Evolutionary conservation across 2,797 vertebrate genomes (phyloP), one percentile per base, ranked within the genome.

Genomic region (Semotilus atromaculatus): DNA sequence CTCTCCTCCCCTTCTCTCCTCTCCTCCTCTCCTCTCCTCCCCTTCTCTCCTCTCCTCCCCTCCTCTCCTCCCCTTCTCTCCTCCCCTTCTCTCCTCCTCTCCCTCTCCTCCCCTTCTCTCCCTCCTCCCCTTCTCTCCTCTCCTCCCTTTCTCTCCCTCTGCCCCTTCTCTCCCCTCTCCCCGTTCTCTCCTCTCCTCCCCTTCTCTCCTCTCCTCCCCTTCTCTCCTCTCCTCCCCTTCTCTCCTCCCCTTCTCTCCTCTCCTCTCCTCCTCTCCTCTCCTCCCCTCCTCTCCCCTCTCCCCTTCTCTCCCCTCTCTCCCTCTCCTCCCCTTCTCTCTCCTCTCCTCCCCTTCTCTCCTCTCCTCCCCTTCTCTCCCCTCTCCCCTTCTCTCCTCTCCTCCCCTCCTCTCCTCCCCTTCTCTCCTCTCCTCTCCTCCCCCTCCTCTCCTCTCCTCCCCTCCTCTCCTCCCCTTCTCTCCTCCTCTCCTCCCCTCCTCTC

Each of bases 401-500:
- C 73, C 55, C 26, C 64, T 68, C 23, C 51, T 58, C 51, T 71
- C 53, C 34, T 19, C 67, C 58, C 31, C n/a, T n/a, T n/a, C n/a
- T n/a, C n/a, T n/a, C n/a, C n/a, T n/a, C n/a, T n/a, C n/a, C n/a
- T n/a, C n/a, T n/a, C 75, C 43, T n/a, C 55, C 73, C 55, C 26
- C 64, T 68, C 23, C 51, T 58, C 51, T 71, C 53, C 34, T 19
- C 67, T n/a, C 58, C 31, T 66, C 73, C 55, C 26, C 64, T 68
- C 23, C 51, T 58, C 51, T 71, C 53, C 34, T 19, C 67, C 58
- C 31, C n/a, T n/a, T n/a, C n/a, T n/a, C n/a, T n/a, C n/a, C n/a
- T n/a, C n/a, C n/a, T n/a, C n/a, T n/a, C n/a, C n/a, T 66, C 73
- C 55, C 26, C 64, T 68, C 23, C 51, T 58, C 51, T 71, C 53